A percentile compares a stretch with the other conserved stretches of the same genome.
Evolutionary conservation across 2,113 vertebrate genomes (phyloP).

Genomic region (Columbina picui): DNA sequence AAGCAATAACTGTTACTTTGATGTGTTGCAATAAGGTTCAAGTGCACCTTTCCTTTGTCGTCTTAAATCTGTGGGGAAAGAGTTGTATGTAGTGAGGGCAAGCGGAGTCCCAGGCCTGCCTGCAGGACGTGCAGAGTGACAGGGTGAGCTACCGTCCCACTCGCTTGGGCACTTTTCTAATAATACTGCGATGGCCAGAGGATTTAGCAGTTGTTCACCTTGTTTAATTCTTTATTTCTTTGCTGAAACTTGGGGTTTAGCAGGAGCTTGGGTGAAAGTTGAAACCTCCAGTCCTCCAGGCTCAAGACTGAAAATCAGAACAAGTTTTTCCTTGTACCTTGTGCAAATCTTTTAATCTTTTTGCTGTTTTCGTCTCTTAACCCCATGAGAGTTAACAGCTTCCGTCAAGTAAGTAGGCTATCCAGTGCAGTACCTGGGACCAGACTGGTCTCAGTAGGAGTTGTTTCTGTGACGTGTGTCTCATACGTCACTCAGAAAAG

Average conservation of each 20-base stretch:
- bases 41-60: background rate
- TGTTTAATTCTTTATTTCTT: background rate
- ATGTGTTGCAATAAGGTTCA: background rate
- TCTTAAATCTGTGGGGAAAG: background rate
- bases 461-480: background rate
- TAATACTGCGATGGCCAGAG: rapidly evolving
- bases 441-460: background rate
- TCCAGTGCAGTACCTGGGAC: background rate
- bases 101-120: background rate
- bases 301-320: background rate
- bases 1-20: background rate
- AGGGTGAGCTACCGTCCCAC: background rate
- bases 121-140: background rate
- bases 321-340: background rate
- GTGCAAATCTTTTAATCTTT: background rate
- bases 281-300: background rate
- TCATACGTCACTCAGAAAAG: background rate
- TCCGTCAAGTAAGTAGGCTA: background rate
- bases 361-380: background rate
- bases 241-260: background rate
- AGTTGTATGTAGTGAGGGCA: background rate
- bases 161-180: background rate
- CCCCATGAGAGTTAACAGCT: background rate
- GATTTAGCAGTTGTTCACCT: background rate
- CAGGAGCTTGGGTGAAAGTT: background rate